phyloP scores from a whole-genome alignment of 2,797 vertebrate genomes.

The Avahi laniger region DNA sequence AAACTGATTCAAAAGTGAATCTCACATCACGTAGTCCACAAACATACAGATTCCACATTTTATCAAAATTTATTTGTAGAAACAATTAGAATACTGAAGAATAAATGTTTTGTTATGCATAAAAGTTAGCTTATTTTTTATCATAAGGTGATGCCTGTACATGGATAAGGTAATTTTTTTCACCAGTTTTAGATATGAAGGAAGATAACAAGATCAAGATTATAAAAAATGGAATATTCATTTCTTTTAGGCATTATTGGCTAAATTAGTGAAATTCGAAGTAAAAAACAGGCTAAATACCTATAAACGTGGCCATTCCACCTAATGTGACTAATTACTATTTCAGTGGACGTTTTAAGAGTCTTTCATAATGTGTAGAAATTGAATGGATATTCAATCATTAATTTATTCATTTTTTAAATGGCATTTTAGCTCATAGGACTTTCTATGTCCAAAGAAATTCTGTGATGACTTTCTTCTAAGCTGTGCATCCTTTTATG shows the following conservation, averaged over 20 bases:
- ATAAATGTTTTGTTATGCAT: not conserved
- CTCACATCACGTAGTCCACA: not conserved
- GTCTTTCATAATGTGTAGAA: not conserved
- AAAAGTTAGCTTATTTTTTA: not conserved
- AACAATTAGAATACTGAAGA: constrained; percentile 26
- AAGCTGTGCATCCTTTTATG: not conserved
- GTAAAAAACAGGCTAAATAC: not conserved
- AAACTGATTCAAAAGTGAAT: not conserved
- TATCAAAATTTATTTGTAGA: not conserved
- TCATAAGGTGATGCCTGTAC: not conserved
- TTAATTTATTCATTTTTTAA: not conserved
- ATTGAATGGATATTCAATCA: constrained; percentile 7
- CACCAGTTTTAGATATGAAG: not conserved
- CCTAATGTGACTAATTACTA: not conserved
- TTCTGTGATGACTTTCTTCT: not conserved
- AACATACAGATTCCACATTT: not conserved
- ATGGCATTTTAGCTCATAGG: not conserved
- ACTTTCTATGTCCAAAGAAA: constrained; percentile 13
- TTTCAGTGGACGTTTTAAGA: not conserved
- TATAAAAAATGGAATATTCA: not conserved
- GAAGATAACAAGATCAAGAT: not conserved
- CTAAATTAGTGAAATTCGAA: constrained; percentile 9
- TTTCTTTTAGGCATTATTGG: not conserved
- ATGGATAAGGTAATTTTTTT: not conserved
- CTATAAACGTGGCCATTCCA: not conserved